Percentiles rank a stretch among this genome's conserved stretches.
Conservation (phyloP, 2,888 invertebrate genomes). For the Sinelater perroti region DNA sequence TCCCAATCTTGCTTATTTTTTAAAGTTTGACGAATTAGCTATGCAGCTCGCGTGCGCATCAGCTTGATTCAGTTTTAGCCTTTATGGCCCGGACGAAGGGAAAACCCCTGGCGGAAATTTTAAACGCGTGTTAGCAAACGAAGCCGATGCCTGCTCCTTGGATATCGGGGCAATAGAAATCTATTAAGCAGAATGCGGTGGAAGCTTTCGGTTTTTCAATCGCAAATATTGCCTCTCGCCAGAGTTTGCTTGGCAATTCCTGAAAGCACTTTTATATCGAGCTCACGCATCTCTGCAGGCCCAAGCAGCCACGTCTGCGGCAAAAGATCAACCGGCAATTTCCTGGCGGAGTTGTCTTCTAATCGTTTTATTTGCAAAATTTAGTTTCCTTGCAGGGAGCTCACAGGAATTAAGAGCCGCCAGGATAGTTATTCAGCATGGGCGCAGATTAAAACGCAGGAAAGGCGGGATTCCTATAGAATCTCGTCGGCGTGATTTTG, state of each 20-base stretch:
- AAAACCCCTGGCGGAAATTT: neutral
- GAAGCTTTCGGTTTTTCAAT: conserved; percentile 23
- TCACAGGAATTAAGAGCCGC: too few relatives aligned
- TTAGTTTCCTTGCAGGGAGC: neutral
- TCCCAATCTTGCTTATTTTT: too few relatives aligned
- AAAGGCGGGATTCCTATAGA: neutral
- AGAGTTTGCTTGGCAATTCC: conserved; percentile 16
- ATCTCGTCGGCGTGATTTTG: conserved; percentile 8
- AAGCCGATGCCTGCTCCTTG: conserved; percentile 4
- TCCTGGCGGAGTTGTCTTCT: neutral
- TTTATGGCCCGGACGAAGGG: too few relatives aligned
- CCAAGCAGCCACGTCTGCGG: neutral
- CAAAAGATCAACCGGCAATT: conserved; percentile 3
- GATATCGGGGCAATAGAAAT: conserved; percentile 21
- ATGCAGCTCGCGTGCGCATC: too few relatives aligned
- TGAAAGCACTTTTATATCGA: conserved; percentile 16
- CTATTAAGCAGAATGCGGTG: conserved; percentile 23
- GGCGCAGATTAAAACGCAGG: conserved; percentile 1
- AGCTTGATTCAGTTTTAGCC: too few relatives aligned
- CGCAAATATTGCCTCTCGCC: conserved; percentile 18
- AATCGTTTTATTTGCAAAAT: neutral
- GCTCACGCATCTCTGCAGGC: conserved; percentile 7
- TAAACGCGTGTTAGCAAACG: conserved; percentile 11
- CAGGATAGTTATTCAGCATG: conserved; percentile 1
- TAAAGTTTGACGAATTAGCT: too few relatives aligned